Evolutionary conservation across 1,140 invertebrate species (phyloP).

Genomic region (Manduca sexta): DNA sequence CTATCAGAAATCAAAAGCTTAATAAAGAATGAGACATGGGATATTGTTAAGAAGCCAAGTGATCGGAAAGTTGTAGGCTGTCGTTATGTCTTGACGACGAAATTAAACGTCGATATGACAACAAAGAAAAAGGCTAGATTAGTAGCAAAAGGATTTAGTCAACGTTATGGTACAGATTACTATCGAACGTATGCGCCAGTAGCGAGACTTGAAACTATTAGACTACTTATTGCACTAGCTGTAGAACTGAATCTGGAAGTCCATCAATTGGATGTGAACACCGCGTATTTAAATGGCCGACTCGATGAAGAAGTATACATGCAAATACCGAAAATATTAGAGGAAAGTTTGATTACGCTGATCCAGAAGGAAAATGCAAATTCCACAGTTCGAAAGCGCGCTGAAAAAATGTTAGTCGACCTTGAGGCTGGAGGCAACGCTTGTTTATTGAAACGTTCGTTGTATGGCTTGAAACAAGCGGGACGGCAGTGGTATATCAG

Average conservation of each 20-base stretch:
- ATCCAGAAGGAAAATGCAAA: slow-evolving; percentile 13
- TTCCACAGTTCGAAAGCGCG: slow-evolving; percentile 15
- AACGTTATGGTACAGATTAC: too few relatives aligned
- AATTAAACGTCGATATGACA: too few relatives aligned
- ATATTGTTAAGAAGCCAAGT: too few relatives aligned
- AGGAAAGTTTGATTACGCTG: too few relatives aligned
- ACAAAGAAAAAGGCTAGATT: too few relatives aligned
- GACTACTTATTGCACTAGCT: slow-evolving; percentile 20
- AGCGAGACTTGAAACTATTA: slow-evolving; percentile 18
- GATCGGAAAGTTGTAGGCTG: too few relatives aligned
- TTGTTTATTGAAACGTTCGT: slow-evolving; percentile 18
- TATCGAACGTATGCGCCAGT: too few relatives aligned
- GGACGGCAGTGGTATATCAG: slow-evolving; percentile 25
- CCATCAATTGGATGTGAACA: slow-evolving; percentile 25
- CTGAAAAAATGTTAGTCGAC: neutral
- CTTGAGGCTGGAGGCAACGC: neutral
- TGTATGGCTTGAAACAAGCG: slow-evolving; percentile 24
- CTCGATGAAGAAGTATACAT: slow-evolving; percentile 23
- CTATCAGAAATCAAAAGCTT: too few relatives aligned
- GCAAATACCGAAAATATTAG: slow-evolving; percentile 16
- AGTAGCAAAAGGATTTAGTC: too few relatives aligned
- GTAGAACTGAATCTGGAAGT: slow-evolving; percentile 18
- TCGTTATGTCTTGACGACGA: too few relatives aligned
- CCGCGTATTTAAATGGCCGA: slow-evolving; percentile 21
- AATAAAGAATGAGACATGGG: too few relatives aligned